A percentile compares a stretch with the other conserved stretches of the same genome.
Conservation (phyloP, 37 sponge, comb jelly and placozoan species). For the Sycon ciliatum region DNA sequence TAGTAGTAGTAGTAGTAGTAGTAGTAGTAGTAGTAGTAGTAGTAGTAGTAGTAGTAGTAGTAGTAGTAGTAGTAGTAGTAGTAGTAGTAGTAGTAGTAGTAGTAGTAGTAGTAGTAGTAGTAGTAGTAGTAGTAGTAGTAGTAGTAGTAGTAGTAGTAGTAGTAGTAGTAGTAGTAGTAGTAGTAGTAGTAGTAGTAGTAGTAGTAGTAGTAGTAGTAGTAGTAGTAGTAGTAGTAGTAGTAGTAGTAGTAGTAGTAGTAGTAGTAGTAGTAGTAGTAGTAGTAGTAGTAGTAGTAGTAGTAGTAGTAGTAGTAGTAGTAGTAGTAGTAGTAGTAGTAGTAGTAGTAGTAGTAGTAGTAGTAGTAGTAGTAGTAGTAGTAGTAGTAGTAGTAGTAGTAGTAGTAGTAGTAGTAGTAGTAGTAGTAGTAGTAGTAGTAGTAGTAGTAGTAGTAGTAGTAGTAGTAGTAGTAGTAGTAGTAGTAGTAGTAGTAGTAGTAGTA, state of each 20-base stretch:
- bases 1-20: slow-evolving; percentile 6
- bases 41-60: slow-evolving; percentile 8
- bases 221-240: slow-evolving; percentile 8
- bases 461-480: slow-evolving; percentile 8
- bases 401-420: slow-evolving; percentile 8
- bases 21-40: slow-evolving; percentile 8
- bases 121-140: slow-evolving; percentile 6
- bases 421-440: slow-evolving; percentile 6
- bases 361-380: slow-evolving; percentile 6
- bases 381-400: slow-evolving; percentile 8
- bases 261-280: slow-evolving; percentile 8
- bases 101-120: slow-evolving; percentile 8
- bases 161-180: slow-evolving; percentile 8
- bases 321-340: slow-evolving; percentile 8
- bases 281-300: slow-evolving; percentile 8
- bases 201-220: slow-evolving; percentile 8
- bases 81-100: slow-evolving; percentile 8
- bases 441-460: slow-evolving; percentile 8
- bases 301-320: slow-evolving; percentile 6
- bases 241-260: slow-evolving; percentile 6
- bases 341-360: slow-evolving; percentile 8
- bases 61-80: slow-evolving; percentile 6
- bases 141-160: slow-evolving; percentile 8
- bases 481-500: slow-evolving; percentile 6
- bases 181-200: slow-evolving; percentile 6